A percentile compares a stretch with the other conserved stretches of the same genome.
Evolutionary conservation across 92 coral and sea anemone species (phyloP).

Genomic region (Paragorgia papillata): DNA sequence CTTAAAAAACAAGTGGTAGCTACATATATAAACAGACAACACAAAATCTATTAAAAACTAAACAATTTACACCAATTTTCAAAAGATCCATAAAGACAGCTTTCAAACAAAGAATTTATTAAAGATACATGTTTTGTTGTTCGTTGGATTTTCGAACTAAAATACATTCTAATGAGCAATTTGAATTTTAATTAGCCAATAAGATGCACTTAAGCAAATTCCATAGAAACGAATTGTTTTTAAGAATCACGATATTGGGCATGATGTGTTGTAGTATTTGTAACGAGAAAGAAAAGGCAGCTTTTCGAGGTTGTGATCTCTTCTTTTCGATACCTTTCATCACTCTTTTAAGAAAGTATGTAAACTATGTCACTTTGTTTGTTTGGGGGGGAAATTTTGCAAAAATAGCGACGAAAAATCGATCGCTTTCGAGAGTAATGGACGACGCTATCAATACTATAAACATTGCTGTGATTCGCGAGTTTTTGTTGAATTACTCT

Average conservation of each 20-base stretch:
- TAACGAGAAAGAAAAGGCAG: neutral
- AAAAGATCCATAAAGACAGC: too few relatives aligned
- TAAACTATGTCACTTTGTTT: conserved; percentile 5
- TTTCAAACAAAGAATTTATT: too few relatives aligned
- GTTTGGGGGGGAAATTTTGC: neutral
- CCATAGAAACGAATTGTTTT: conserved; percentile 35
- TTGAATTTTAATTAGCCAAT: conserved; percentile 27
- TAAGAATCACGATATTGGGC: conserved; percentile 6
- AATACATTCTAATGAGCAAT: conserved; percentile 29
- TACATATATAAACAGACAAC: too few relatives aligned
- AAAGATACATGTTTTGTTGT: too few relatives aligned
- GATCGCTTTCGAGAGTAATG: neutral
- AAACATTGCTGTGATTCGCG: neutral
- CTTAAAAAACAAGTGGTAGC: too few relatives aligned
- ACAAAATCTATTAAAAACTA: too few relatives aligned
- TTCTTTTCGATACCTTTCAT: conserved; percentile 24
- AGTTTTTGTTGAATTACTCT: neutral
- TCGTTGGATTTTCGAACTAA: too few relatives aligned
- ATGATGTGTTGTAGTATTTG: too few relatives aligned
- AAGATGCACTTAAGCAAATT: neutral
- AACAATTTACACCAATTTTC: too few relatives aligned
- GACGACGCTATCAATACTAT: neutral
- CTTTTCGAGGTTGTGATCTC: neutral
- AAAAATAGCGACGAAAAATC: neutral
- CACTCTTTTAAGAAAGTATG: conserved; percentile 10